Evolutionary conservation across 2,797 vertebrate genomes (phyloP).

Genomic region (Leucoraja ocellata): DNA sequence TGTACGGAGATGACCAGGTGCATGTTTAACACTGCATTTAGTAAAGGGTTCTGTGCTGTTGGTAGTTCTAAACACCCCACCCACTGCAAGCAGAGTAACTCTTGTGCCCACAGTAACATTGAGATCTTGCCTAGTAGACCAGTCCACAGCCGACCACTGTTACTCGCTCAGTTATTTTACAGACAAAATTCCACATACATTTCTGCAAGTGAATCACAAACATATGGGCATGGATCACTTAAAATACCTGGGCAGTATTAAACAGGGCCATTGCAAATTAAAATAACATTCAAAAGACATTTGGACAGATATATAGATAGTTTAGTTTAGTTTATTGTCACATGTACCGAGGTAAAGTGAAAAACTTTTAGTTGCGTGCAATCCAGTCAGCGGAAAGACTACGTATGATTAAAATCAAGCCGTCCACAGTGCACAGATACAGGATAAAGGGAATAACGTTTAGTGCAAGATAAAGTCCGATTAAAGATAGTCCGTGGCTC

Average conservation of each 20-base stretch:
- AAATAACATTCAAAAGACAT: not conserved
- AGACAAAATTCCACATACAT: not conserved
- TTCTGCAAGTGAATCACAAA: not conserved
- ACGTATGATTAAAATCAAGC: too few species aligned
- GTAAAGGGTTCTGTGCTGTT: not conserved
- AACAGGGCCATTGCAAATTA: not conserved
- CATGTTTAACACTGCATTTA: not conserved
- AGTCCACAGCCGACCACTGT: not conserved
- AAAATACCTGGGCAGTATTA: not conserved
- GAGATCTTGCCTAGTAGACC: not conserved
- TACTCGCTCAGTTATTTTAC: not conserved
- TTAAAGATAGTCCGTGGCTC: too few species aligned
- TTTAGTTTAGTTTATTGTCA: too few species aligned
- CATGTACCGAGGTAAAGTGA: too few species aligned
- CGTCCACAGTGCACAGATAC: too few species aligned
- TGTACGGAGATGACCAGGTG: slow-evolving; percentile 71
- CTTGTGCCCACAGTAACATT: not conserved
- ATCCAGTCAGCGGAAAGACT: too few species aligned
- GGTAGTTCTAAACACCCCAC: not conserved
- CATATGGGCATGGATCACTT: not conserved
- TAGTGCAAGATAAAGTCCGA: too few species aligned
- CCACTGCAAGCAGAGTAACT: not conserved
- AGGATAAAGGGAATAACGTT: too few species aligned
- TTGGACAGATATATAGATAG: too few species aligned
- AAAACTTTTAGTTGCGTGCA: too few species aligned